Evolutionary conservation across 2,888 invertebrate species (phyloP).

Genomic region (Resseliella maxima): DNA sequence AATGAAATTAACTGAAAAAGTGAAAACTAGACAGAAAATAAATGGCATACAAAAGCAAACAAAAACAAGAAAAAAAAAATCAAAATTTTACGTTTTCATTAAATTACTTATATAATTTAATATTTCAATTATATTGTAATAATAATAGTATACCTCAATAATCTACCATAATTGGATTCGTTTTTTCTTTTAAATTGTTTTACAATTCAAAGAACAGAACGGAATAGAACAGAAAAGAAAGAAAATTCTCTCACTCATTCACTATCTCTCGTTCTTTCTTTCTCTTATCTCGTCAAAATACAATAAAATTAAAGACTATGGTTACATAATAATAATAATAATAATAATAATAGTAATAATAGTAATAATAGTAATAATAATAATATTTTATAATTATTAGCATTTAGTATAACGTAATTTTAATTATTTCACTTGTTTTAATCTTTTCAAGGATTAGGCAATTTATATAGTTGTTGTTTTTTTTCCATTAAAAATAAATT

Average conservation of each 20-base stretch:
- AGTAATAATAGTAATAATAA: too few species aligned
- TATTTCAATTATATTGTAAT: conserved; percentile 19
- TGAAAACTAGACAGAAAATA: background rate
- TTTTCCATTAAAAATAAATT: background rate
- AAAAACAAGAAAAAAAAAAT: background rate
- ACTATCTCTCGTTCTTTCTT: background rate
- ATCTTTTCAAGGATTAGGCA: background rate
- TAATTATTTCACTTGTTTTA: background rate
- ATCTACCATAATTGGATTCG: background rate
- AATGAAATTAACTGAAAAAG: background rate
- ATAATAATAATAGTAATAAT: too few species aligned
- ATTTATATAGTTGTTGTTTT: background rate
- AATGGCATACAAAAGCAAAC: background rate
- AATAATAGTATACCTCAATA: background rate
- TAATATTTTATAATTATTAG: background rate
- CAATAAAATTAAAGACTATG: conserved; percentile 10
- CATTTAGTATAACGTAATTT: conserved; percentile 1
- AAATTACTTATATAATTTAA: conserved; percentile 43
- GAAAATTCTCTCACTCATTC: background rate
- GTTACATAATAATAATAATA: background rate
- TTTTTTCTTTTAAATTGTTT: background rate
- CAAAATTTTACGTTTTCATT: background rate
- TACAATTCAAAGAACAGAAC: background rate
- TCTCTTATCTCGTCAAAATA: background rate
- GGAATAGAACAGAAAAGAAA: background rate